Base-by-base conservation (phyloP, 2,113 vertebrate species). In the Siniperca chuatsi region DNA sequence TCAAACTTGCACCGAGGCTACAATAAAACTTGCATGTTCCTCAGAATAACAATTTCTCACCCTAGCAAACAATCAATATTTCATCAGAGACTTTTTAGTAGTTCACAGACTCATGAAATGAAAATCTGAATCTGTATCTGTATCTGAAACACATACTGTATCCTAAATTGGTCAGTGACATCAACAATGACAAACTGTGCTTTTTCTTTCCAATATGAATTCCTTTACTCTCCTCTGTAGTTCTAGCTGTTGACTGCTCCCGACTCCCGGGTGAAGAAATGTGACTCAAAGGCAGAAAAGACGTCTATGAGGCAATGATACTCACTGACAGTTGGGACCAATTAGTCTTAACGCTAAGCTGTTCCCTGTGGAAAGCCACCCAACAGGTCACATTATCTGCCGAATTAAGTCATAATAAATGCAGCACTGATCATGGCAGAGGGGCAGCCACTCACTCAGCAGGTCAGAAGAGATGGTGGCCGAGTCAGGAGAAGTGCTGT, bases 41-140 rank as follows among this genome's bases (percentile, higher is more conserved):
- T 33, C 54, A 62, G 72, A 83, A 78, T 75, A 84, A 84, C 77
- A 86, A 87, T 81, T 84, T 81, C 70, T 82, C 74, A 58, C 62
- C 66, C 81, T 46, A 58, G 78, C 52, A 72, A 84, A 84, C 69
- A 82, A 92, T 85, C 75, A 87, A 85, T 91, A 83, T 85, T 89
- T 90, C 66, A 87, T 92, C 75, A 79, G 72, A 87, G 75, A 74
- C 40, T 73, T 86, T 82, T 86, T 72, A 52, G 65, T 64, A 81
- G 74, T 82, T 83, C 18, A 61, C 48, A 80, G 74, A 52, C 75
- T 83, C 68, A 78, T 79, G 40, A 87, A 90, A 85, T 78, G 50
- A 87, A 84, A 72, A 87, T 87, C 57, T 70, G 84, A 69, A 81
- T 89, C 21, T 21, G 50, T 66, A 60, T 42, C 69, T 75, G 55